These are phyloP conservation scores for Pituophis catenifer DNA, from an alignment of 2,113 vertebrate species.

Conservation along the genomic window DNA sequence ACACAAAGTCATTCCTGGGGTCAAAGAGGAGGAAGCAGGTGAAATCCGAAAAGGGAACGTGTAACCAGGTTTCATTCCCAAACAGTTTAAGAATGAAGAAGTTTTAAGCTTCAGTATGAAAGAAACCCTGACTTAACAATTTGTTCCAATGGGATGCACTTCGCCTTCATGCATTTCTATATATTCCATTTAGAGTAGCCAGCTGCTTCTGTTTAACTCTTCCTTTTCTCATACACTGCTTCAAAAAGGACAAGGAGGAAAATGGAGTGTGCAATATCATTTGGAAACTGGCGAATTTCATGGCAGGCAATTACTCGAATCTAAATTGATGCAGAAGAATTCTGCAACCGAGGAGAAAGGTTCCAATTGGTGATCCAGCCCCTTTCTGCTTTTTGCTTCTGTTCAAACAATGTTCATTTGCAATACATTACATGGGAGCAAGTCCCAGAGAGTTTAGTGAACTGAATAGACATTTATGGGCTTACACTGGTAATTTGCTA, in stretches of 20 bases:
- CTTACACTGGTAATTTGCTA: conserved; percentile 1
- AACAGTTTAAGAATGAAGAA: neutral
- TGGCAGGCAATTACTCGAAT: neutral
- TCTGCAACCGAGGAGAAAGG: neutral
- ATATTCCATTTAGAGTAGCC: neutral
- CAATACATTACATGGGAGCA: neutral
- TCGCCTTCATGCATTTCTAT: neutral
- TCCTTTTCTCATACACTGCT: neutral
- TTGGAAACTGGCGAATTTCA: neutral
- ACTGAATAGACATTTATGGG: neutral
- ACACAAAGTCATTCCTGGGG: neutral
- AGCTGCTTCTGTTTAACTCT: neutral
- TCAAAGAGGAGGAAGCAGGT: neutral
- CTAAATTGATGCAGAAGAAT: neutral
- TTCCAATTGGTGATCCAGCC: neutral
- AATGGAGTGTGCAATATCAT: neutral
- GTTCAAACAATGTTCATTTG: neutral
- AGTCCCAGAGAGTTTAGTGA: neutral
- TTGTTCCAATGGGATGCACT: too few species aligned
- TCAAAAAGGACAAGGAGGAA: neutral
- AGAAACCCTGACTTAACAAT: neutral
- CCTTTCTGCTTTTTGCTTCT: neutral
- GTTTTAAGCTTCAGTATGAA: neutral
- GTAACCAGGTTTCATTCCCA: neutral
- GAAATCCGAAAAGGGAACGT: neutral